phyloP scores from a whole-genome alignment of 2,888 invertebrate genomes.

The Iselma pallidipennis region DNA sequence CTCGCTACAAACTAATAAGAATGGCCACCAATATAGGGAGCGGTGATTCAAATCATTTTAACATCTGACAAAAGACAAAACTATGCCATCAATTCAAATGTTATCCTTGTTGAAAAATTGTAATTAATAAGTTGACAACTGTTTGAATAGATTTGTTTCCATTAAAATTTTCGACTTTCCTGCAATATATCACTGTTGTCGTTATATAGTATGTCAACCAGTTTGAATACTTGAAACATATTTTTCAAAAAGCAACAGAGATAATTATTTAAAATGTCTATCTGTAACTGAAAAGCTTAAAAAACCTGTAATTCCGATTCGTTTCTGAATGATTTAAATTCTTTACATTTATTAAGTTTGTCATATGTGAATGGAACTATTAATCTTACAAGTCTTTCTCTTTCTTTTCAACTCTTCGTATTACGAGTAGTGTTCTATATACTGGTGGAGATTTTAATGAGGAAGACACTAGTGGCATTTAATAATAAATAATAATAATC shows the following conservation, averaged over 20 bases:
- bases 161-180: conserved; percentile 7
- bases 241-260: neutral
- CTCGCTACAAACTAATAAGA: too few relatives aligned
- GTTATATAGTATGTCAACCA: neutral
- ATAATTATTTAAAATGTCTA: neutral
- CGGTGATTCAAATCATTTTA: too few relatives aligned
- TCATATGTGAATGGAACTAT: neutral
- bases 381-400: conserved; percentile 2
- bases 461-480: conserved; percentile 32
- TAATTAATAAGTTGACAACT: neutral
- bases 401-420: conserved; percentile 8
- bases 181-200: neutral
- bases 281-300: neutral
- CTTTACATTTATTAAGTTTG: neutral
- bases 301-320: neutral
- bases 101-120: conserved; percentile 2
- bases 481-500: conserved; percentile 26
- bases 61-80: too few relatives aligned
- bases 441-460: conserved; percentile 31
- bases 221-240: neutral
- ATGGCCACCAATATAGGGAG: too few relatives aligned
- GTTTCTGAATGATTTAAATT: neutral
- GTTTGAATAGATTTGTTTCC: conserved; percentile 10
- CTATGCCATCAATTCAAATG: too few relatives aligned
- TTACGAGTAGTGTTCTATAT: too few relatives aligned